Conservation (phyloP, 2,888 invertebrate species). For the Synanthedon myopaeformis region DNA sequence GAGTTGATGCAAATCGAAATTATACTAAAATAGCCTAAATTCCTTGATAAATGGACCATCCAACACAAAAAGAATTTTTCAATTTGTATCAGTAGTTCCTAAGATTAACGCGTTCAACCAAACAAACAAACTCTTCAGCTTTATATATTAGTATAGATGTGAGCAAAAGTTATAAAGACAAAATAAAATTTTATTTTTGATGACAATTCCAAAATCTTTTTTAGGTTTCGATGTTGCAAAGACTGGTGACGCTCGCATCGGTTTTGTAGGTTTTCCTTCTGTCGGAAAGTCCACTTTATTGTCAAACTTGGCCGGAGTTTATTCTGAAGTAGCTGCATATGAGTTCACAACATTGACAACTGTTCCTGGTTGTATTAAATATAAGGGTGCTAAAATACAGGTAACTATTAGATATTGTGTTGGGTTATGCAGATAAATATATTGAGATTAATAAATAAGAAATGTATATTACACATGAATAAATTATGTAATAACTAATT, state of each 20-base stretch:
- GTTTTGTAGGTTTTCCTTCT: constrained; percentile 98
- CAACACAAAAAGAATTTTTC: no score
- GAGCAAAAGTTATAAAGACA: no score
- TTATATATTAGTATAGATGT: no score
- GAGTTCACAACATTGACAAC: constrained; percentile 99
- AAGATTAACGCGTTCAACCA: no score
- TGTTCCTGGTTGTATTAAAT: constrained; percentile 98
- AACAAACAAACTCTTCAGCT: no score
- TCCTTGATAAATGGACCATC: no score
- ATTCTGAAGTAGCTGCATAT: constrained; percentile 99
- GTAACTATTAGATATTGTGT: constrained; percentile 38
- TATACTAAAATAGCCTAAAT: no score
- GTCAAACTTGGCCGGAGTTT: constrained; percentile 98
- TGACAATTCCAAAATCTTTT: constrained; percentile 4
- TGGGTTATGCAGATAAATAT: no score
- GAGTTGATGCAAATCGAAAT: no score
- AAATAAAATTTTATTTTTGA: neutral
- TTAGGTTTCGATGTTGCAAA: constrained; percentile 97
- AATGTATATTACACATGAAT: neutral
- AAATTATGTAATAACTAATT: neutral
- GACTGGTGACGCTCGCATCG: constrained; percentile 99
- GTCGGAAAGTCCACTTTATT: constrained; percentile 98
- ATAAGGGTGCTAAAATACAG: constrained; percentile 99
- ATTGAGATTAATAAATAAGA: no score
- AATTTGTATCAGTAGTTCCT: no score